A percentile compares a stretch with the other conserved stretches of the same genome.
Conservation (phyloP, 2,113 vertebrate species). For the Daubentonia madagascariensis region DNA sequence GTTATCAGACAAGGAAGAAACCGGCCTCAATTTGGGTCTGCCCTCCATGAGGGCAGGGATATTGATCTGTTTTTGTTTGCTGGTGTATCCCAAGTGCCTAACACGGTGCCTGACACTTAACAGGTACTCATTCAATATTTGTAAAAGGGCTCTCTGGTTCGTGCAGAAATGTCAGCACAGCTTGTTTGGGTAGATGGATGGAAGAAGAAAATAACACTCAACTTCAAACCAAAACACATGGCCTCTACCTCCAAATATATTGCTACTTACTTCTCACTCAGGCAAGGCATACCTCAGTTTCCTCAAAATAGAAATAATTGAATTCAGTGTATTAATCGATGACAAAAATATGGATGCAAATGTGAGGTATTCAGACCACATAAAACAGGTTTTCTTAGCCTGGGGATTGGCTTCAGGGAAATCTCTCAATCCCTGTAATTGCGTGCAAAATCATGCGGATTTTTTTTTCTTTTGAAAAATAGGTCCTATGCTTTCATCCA, state of each 20-base stretch:
- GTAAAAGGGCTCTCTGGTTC: background rate
- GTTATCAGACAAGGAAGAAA: background rate
- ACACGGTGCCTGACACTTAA: background rate
- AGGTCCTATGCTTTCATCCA: background rate
- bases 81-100: background rate
- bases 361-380: background rate
- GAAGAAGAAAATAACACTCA: background rate
- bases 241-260: background rate
- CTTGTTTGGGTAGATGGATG: background rate
- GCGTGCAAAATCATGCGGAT: background rate
- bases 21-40: background rate
- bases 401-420: background rate
- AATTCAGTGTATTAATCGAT: background rate
- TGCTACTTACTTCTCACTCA: background rate
- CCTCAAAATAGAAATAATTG: background rate
- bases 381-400: background rate
- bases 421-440: background rate
- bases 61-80: background rate
- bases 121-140: background rate
- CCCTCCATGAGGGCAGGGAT: accelerated
- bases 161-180: background rate
- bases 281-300: background rate
- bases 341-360: background rate
- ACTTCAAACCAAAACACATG: background rate
- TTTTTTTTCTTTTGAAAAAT: slow-evolving; percentile 1